Conservation (phyloP, 2,113 vertebrate species). For the Takifugu flavidus region DNA sequence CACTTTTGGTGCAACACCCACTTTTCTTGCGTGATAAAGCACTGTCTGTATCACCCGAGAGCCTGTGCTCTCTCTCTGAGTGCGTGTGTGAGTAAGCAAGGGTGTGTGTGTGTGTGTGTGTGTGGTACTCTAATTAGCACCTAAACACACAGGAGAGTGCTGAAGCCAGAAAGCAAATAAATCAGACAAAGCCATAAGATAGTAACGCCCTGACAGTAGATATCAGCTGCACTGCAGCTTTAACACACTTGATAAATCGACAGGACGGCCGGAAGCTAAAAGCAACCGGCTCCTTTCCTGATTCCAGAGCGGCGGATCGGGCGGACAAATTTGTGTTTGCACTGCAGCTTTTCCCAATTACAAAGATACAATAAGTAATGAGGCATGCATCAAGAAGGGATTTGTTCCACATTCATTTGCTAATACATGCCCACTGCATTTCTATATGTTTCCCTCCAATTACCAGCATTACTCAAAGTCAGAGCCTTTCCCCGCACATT, state of each 20-base stretch:
- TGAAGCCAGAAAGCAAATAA: constrained; percentile 65
- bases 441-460: constrained; percentile 69
- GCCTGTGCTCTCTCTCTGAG: constrained; percentile 19
- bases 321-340: constrained; percentile 47
- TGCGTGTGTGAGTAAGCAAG: constrained; percentile 3
- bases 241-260: constrained; percentile 58
- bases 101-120: constrained; percentile 24
- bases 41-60: constrained; percentile 46
- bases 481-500: constrained; percentile 56
- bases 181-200: constrained; percentile 55
- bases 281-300: constrained; percentile 38
- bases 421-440: constrained; percentile 63
- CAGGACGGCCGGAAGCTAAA: constrained; percentile 16
- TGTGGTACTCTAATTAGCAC: constrained; percentile 67
- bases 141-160: constrained; percentile 66
- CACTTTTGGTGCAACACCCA: constrained; percentile 50
- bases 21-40: constrained; percentile 59
- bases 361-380: constrained; percentile 57
- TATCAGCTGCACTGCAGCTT: constrained; percentile 51
- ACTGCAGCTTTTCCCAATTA: constrained; percentile 49
- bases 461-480: constrained; percentile 76
- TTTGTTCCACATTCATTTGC: constrained; percentile 54
- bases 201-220: constrained; percentile 48
- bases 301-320: constrained; percentile 28
- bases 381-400: constrained; percentile 33